Evolutionary conservation across 2,797 vertebrate species (phyloP).

Genomic region (Sebastolobus altivelis): DNA sequence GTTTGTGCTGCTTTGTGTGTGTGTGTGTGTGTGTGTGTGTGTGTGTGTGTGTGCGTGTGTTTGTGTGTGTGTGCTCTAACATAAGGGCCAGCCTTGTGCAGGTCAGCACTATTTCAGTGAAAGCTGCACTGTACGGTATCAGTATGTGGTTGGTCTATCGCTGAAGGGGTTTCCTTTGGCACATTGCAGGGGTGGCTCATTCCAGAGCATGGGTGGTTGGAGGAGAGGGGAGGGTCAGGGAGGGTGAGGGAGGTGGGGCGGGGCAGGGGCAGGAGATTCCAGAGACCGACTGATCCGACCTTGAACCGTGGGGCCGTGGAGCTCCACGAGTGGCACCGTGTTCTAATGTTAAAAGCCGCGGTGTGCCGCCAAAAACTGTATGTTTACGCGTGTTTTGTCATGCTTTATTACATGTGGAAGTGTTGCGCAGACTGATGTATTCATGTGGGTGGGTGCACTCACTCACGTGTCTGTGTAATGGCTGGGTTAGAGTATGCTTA

Average conservation of each 20-base stretch:
- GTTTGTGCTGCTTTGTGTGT: slow-evolving; percentile 21
- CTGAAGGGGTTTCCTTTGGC: slow-evolving; percentile 55
- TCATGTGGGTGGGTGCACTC: background rate
- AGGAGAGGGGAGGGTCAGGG: slow-evolving; percentile 28
- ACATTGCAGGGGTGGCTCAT: slow-evolving; percentile 49
- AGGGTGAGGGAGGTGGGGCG: slow-evolving; percentile 28
- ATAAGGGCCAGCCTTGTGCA: background rate
- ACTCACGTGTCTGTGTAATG: slow-evolving; percentile 11
- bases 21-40: slow-evolving; percentile 4
- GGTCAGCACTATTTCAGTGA: slow-evolving; percentile 43
- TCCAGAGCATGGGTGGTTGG: slow-evolving; percentile 36
- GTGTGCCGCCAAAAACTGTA: background rate
- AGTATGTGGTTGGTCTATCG: slow-evolving; percentile 24
- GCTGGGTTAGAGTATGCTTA: slow-evolving; percentile 12
- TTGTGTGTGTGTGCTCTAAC: background rate
- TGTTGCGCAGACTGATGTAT: background rate
- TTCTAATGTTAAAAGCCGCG: slow-evolving; percentile 19
- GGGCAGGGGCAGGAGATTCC: slow-evolving; percentile 52
- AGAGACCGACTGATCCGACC: slow-evolving; percentile 57
- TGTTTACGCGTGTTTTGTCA: background rate
- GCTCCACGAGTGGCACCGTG: slow-evolving; percentile 21
- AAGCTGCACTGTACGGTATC: slow-evolving; percentile 29
- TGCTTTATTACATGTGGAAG: slow-evolving; percentile 6
- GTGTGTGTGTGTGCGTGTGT: slow-evolving; percentile 8
- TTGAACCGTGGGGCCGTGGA: slow-evolving; percentile 51